Evolutionary conservation across 2,888 invertebrate genomes (phyloP), one percentile per base, ranked within the genome.

Genomic region (Alitta virens): DNA sequence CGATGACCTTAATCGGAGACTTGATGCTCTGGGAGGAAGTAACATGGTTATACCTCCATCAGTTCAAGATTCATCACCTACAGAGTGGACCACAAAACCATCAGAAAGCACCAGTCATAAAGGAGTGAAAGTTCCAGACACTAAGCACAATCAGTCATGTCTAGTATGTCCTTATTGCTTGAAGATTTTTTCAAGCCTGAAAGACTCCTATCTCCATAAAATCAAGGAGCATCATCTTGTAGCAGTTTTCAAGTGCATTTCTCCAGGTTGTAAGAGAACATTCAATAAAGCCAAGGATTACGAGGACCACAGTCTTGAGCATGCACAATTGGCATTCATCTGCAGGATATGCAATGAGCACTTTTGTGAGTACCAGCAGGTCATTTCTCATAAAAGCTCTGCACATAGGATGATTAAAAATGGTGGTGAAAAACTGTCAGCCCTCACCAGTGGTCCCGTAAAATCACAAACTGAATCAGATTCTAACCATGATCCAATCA

Each of bases 311-410:
- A 49, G 49, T 27, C 21, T 38, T 24, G 50, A 49, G 43, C 68
- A 68, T 52, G 14, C 38, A 9, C 68, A 68, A 42, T 26, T 21
- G 26, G 55, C 65, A 18, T 67, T 67, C 62, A 68, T 68, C 21
- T 68, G 68, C 57, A n/a, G 24, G 18, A 16, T 64, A 14, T 68
- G 68, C 53, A 68, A 68, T 24, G 56, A 46, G 16, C 68, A 68
- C 54, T 60, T 58, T 25, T 43, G 51, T 1, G 52, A 56, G n/a
- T 40, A 59, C 26, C 38, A 23, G n/a, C 23, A 40, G 16, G 12
- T 66, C 2, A 21, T 50, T 7, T 33, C 42, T 14, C 66, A 66
- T 56, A 66, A 63, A 56, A 52, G 52, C 18, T 16, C 55, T 0
- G 12, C 26, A 2, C 66, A 66, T 43, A 53, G 63, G 0, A 24